These are phyloP conservation scores for Capromys pilorides DNA, from an alignment of 2,797 vertebrate species.

Conservation along the genomic window DNA sequence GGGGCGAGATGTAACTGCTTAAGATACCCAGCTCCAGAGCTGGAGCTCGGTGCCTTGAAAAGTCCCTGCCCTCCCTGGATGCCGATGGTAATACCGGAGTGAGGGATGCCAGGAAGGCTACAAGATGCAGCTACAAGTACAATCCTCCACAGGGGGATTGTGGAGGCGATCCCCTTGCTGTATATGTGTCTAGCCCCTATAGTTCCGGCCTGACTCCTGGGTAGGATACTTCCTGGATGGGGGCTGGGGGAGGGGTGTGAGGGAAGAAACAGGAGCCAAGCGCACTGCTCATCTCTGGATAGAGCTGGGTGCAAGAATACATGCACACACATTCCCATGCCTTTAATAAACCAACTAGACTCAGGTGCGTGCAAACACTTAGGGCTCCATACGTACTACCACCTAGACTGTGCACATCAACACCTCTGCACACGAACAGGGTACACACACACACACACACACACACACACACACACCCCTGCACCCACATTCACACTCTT, in stretches of 20 bases:
- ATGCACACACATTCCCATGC: background rate
- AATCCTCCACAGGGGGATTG: too few species aligned
- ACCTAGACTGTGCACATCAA: background rate
- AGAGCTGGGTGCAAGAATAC: background rate
- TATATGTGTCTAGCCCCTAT: too few species aligned
- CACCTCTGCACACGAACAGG: background rate
- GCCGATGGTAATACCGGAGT: rapidly evolving
- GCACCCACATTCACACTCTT: slow-evolving; percentile 33
- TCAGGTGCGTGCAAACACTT: background rate
- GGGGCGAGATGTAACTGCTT: background rate
- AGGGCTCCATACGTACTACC: background rate
- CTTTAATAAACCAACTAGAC: rapidly evolving
- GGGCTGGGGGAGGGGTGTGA: background rate
- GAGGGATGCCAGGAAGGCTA: background rate
- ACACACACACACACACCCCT: background rate
- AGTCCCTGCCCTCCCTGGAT: background rate
- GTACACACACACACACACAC: background rate
- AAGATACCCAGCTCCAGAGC: background rate
- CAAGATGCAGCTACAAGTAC: background rate
- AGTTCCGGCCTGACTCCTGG: background rate
- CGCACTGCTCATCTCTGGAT: background rate
- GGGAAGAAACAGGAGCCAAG: background rate
- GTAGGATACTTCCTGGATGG: background rate
- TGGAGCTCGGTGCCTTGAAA: background rate
- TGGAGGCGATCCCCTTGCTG: background rate